Evolutionary conservation across 2,113 vertebrate species (phyloP).

Genomic region (human (Homo sapiens)): DNA sequence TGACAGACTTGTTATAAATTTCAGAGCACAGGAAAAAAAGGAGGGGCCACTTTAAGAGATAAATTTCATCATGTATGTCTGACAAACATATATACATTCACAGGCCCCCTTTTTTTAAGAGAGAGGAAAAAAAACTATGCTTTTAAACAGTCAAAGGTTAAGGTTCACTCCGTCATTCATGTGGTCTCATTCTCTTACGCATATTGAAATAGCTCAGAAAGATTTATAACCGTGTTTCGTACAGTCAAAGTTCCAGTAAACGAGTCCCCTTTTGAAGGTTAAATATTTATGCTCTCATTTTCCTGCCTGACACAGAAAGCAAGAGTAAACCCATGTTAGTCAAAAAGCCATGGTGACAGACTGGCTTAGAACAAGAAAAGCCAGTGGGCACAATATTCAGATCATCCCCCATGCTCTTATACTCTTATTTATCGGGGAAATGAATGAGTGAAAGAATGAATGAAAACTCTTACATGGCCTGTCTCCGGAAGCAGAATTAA

Average conservation of each 20-base stretch:
- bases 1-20: slow-evolving; percentile 80
- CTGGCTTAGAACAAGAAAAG: slow-evolving; percentile 52
- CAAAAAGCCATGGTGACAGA: slow-evolving; percentile 59
- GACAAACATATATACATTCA: slow-evolving; percentile 35
- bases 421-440: not conserved
- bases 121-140: slow-evolving; percentile 72
- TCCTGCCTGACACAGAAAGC: slow-evolving; percentile 69
- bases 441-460: not conserved
- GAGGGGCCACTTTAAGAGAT: slow-evolving; percentile 54
- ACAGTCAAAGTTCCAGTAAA: slow-evolving; percentile 83
- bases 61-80: slow-evolving; percentile 60
- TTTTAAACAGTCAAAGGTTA: slow-evolving; percentile 85
- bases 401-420: not conserved
- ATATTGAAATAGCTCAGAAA: slow-evolving; percentile 80
- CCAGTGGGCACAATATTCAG: not conserved
- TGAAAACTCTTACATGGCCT: not conserved
- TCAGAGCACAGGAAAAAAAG: slow-evolving; percentile 15
- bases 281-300: slow-evolving; percentile 85
- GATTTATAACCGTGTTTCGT: slow-evolving; percentile 81
- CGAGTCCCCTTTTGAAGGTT: slow-evolving; percentile 81
- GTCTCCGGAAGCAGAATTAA: not conserved
- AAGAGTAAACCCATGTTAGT: slow-evolving; percentile 56
- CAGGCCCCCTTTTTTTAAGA: slow-evolving; percentile 55
- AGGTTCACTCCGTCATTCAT: slow-evolving; percentile 79
- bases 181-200: slow-evolving; percentile 78